Percentiles rank a stretch among this genome's conserved stretches.
These are phyloP conservation scores for Globodera rostochiensis DNA, from an alignment of 1,140 invertebrate genomes.

Conservation along the genomic window DNA sequence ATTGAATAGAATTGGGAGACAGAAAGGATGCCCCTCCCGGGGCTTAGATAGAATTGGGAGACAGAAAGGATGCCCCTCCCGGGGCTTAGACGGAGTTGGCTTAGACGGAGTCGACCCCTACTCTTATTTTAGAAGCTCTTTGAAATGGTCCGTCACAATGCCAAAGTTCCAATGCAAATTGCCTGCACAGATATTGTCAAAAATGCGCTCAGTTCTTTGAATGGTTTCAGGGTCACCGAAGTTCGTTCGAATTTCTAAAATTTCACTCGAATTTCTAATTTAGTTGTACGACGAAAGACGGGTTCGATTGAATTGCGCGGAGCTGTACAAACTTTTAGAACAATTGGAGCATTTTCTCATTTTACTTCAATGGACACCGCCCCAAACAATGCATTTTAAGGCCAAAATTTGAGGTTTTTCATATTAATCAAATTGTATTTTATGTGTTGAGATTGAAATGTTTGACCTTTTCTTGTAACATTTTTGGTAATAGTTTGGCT, in stretches of 20 bases:
- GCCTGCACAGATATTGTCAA: conserved; percentile 15
- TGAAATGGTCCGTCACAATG: background rate
- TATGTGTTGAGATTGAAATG: no score
- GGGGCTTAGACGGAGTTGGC: background rate
- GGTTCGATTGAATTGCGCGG: background rate
- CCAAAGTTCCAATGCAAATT: conserved; percentile 23
- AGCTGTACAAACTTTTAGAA: background rate
- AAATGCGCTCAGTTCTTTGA: conserved; percentile 18
- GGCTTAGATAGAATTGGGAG: background rate
- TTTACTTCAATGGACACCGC: background rate
- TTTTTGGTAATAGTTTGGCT: no score
- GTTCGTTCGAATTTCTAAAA: background rate
- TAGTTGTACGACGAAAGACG: background rate
- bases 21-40: background rate
- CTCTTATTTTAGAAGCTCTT: background rate
- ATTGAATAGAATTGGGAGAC: background rate
- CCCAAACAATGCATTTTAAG: background rate
- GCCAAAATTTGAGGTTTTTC: background rate
- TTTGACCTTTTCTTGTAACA: no score
- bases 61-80: background rate
- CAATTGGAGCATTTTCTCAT: background rate
- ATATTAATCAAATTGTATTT: background rate
- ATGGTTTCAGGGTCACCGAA: background rate
- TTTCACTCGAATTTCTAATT: background rate
- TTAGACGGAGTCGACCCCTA: background rate